phyloP scores from a whole-genome alignment of 2,113 vertebrate genomes.

The Leucoraja erinaceus region DNA sequence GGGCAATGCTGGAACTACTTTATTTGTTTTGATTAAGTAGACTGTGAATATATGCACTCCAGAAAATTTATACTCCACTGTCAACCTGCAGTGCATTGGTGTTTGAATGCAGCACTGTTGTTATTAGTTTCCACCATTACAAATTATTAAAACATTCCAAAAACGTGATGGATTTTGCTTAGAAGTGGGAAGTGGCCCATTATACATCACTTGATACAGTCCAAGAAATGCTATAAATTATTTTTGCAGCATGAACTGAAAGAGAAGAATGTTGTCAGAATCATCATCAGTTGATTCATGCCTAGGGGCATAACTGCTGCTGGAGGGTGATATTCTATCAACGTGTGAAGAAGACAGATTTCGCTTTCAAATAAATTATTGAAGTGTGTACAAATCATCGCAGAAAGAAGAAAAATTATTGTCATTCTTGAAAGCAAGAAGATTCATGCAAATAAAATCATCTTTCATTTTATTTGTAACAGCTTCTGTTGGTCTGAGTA shows the following conservation, averaged over 20 bases:
- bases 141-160: constrained; percentile 23
- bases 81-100: neutral
- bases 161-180: constrained; percentile 4
- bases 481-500: neutral
- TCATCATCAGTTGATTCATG: neutral
- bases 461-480: neutral
- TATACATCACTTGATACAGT: neutral
- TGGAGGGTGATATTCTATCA: neutral
- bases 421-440: neutral
- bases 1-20: neutral
- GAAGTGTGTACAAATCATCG: neutral
- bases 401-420: neutral
- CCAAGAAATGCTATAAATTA: neutral
- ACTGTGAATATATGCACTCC: neutral
- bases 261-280: neutral
- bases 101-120: neutral
- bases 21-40: constrained; percentile 26
- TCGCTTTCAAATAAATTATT: constrained; percentile 3
- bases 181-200: constrained; percentile 19
- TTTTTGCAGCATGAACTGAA: neutral
- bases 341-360: neutral
- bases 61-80: constrained; percentile 23
- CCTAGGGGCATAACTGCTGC: neutral
- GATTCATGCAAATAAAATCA: neutral
- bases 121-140: neutral